phyloP scores from a whole-genome alignment of 2,888 invertebrate genomes.

The Phasia obesa region DNA sequence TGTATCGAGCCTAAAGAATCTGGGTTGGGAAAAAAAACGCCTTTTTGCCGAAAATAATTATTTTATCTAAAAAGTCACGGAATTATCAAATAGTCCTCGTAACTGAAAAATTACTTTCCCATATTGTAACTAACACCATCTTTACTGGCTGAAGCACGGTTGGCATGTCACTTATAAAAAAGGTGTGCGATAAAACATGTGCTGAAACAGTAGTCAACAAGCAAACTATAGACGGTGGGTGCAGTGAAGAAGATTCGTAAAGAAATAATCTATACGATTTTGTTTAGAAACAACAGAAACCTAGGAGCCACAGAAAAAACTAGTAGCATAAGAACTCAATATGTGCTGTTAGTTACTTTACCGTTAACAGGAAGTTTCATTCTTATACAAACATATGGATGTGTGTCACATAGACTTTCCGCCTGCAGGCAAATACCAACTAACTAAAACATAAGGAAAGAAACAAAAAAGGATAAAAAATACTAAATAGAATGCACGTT shows the following conservation, averaged over 20 bases:
- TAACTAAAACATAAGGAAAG: constrained; percentile 18
- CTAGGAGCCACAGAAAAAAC: constrained; percentile 34
- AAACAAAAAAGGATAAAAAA: neutral
- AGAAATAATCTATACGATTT: too few relatives aligned
- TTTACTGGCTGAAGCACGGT: constrained; percentile 10
- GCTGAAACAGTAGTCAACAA: constrained; percentile 50
- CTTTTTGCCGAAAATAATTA: too few relatives aligned
- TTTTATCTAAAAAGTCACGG: too few relatives aligned
- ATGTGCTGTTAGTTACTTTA: constrained; percentile 58
- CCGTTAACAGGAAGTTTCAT: constrained; percentile 67
- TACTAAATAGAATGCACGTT: constrained; percentile 17
- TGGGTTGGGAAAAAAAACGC: too few relatives aligned
- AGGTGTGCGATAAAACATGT: constrained; percentile 43
- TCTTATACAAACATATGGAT: constrained; percentile 13
- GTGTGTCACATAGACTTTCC: constrained; percentile 55
- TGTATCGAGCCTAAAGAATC: too few relatives aligned
- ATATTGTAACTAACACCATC: constrained; percentile 25
- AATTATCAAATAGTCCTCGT: too few relatives aligned
- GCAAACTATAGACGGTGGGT: constrained; percentile 21
- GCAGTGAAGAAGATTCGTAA: constrained; percentile 7
- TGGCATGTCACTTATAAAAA: constrained; percentile 27
- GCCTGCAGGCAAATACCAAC: constrained; percentile 43
- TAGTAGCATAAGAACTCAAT: constrained; percentile 53
- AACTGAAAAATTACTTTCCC: constrained; percentile 18
- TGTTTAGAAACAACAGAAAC: constrained; percentile 42